Base-by-base conservation (phyloP, 2,888 invertebrate species). In the Taphrorychus bicolor region DNA sequence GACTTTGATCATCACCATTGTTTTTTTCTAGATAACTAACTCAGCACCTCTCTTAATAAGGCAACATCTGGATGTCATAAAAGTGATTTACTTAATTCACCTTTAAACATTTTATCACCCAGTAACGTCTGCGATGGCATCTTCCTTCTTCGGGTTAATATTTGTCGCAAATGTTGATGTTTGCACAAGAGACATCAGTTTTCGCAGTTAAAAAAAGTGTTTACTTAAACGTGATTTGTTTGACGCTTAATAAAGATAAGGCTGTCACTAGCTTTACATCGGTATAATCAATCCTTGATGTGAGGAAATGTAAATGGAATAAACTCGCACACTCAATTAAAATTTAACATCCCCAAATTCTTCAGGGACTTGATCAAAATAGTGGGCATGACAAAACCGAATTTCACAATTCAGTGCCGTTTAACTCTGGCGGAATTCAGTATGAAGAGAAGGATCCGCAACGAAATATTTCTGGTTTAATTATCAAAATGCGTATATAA, bases 401-500 rank as follows among this genome's bases (percentile, higher is more conserved):
- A 32, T 32, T 32, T 32, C 32, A 32, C 32, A 32, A 9, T 11
- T 32, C 32, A 32, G 2, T 32, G 11, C 7, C 32, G 11, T 32
- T 32, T 3, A 32, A 32, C 32, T 11, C 32, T 32, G 14, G 18
- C 14, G 18, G 18, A 45, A 22, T 42, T 58, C 7, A 5, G 9
- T 58, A 23, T 58, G 21, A 48, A 21, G 16, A 7, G n/a, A n/a
- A n/a, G 24, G 14, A 11, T 45, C 22, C 23, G 48, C 45, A 4
- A 58, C 45, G 22, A 48, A 19, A 23, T 48, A 48, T 21, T 24
- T 51, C 49, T 23, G n/a, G 59, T 59, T 59, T 68, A 64, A 64
- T 64, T 68, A 68, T 59, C 59, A 64, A 68, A 68, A 68, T 64
- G 59, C 41, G 53, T 54, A 53, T 45, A 68, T 68, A 64, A 69